Conservation (phyloP, 2,797 vertebrate genomes). For the Anguilla anguilla region DNA sequence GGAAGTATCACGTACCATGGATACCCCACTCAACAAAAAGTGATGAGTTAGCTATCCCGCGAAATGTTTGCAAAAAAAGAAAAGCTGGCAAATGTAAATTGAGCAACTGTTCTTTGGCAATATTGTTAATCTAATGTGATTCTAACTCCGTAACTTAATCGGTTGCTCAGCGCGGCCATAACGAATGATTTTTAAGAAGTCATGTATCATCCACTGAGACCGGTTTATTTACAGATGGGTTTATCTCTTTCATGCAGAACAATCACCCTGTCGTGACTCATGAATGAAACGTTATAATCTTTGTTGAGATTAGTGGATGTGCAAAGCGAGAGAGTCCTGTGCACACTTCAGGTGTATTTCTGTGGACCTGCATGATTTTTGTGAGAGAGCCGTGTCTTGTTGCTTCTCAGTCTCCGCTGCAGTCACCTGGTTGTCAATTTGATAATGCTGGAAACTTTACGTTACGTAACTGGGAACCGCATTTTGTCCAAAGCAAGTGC, state of each 20-base stretch:
- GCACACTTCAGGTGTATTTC: not conserved
- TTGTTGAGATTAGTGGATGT: not conserved
- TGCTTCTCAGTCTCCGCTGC: not conserved
- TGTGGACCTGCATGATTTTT: not conserved
- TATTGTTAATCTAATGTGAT: not conserved
- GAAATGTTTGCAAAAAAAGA: not conserved
- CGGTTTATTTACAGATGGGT: not conserved
- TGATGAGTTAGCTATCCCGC: not conserved
- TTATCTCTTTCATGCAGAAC: not conserved
- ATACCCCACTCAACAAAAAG: not conserved
- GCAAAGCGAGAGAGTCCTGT: not conserved
- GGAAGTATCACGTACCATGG: not conserved
- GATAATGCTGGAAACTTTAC: no score
- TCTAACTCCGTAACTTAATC: not conserved
- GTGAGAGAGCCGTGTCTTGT: not conserved
- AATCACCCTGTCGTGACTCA: not conserved
- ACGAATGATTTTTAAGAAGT: not conserved
- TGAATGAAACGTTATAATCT: not conserved
- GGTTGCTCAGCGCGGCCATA: not conserved
- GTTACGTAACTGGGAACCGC: no score
- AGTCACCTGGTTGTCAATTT: not conserved
- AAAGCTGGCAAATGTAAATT: not conserved
- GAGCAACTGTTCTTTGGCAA: not conserved
- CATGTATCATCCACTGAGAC: not conserved
- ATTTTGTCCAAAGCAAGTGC: no score